Evolutionary conservation across 2,113 vertebrate species (phyloP).

Genomic region (Stigmatopora argus): DNA sequence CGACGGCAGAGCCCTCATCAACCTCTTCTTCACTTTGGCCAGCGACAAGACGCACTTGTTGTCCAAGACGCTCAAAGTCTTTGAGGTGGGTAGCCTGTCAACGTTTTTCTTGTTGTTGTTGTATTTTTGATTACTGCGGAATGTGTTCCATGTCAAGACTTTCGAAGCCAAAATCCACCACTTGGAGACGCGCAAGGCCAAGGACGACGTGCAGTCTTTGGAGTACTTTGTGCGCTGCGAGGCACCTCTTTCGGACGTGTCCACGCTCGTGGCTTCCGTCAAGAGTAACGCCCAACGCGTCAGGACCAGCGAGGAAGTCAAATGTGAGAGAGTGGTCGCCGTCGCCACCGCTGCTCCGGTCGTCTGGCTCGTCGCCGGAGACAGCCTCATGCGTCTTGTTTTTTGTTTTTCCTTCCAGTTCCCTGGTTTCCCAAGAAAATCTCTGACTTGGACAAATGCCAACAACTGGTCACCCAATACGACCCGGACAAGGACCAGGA

Average conservation of each 20-base stretch:
- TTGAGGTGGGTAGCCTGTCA: slow-evolving; percentile 82
- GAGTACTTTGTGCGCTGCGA: slow-evolving; percentile 91
- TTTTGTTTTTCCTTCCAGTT: slow-evolving; percentile 71
- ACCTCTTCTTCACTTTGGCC: slow-evolving; percentile 83
- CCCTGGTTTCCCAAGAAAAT: slow-evolving; percentile 98
- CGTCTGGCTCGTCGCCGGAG: no score
- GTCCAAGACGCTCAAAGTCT: slow-evolving; percentile 87
- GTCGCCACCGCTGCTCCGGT: no score
- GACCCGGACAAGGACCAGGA: slow-evolving; percentile 95
- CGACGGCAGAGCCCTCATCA: slow-evolving; percentile 82
- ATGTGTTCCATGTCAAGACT: slow-evolving; percentile 76
- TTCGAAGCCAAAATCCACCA: slow-evolving; percentile 92
- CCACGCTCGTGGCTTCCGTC: slow-evolving; percentile 83
- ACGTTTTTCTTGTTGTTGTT: no score
- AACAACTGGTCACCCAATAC: slow-evolving; percentile 93
- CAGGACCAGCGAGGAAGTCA: slow-evolving; percentile 84
- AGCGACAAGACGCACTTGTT: slow-evolving; percentile 74
- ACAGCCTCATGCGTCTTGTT: no score
- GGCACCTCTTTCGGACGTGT: slow-evolving; percentile 80
- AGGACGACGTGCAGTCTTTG: slow-evolving; percentile 69
- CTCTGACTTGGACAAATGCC: slow-evolving; percentile 87
- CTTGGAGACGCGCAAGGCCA: slow-evolving; percentile 79
- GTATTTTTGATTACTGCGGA: no score
- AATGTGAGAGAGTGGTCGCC: slow-evolving; percentile 68
- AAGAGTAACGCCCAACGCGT: slow-evolving; percentile 85